Evolutionary conservation across 1,140 invertebrate genomes (phyloP), one percentile per base, ranked within the genome.

Genomic region (Drosophila pachea): DNA sequence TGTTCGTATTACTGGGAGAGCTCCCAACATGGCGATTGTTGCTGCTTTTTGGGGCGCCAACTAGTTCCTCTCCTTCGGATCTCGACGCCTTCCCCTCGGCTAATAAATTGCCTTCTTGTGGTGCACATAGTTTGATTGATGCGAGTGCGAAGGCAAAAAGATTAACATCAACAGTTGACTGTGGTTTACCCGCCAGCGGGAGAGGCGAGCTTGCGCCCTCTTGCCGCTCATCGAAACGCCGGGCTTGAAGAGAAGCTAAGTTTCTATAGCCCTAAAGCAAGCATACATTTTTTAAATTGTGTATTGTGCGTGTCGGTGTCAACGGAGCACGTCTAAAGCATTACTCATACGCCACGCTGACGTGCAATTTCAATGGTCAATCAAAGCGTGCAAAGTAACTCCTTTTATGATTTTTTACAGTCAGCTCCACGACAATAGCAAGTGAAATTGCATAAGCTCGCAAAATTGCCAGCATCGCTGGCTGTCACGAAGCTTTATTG

Each of bases 301-400:
- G 49, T 32, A 16, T 4, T 11, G 9, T 12, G 32, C 11, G 56
- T 59, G 42, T 48, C 9, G 43, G 38, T 65, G 62, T 83, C 75
- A 78, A 74, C 60, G 42, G 40, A 50, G 58, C 79, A 83, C 67
- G 79, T 84, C 55, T 58, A 42, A 35, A 53, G 65, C 66, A 84
- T 84, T 79, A 84, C 73, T 83, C 79, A 84, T 83, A 72, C 68
- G 79, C 73, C 79, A 76, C 68, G 76, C 61, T 84, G 78, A 76
- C 79, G 69, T 84, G 79, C 79, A 79, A 73, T 79, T 83, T 84
- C 79, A 86, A 86, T 86, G 79, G 79, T 84, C 79, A 84, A 84
- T 84, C 79, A 84, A 79, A 76, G 54, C 77, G 77, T 59, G 62
- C 69, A 72, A 55, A 59, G 66, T 66, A 70, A 74, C 68, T 70